phyloP scores from a whole-genome alignment of 2,888 invertebrate species.

The Schizaphis graminum region DNA sequence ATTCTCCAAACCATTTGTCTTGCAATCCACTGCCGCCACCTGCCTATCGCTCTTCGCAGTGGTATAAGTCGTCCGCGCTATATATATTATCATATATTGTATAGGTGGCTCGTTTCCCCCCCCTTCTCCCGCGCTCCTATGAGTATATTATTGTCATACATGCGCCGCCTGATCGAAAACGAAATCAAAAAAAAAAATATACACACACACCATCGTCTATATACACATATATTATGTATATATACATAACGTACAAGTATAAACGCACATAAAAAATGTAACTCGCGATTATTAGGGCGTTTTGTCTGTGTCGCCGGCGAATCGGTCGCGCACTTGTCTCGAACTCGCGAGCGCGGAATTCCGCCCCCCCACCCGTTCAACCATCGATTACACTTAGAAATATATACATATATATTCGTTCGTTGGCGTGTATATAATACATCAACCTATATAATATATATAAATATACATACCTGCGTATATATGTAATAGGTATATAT shows the following conservation, averaged over 20 bases:
- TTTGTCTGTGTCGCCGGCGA: constrained; percentile 38
- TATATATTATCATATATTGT: background rate
- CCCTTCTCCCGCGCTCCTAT: background rate
- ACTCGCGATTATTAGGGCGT: constrained; percentile 36
- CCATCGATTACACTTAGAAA: background rate
- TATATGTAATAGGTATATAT: background rate
- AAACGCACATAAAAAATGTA: background rate
- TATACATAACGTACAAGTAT: background rate
- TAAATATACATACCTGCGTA: too few relatives aligned
- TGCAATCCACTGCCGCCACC: background rate
- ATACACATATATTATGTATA: background rate
- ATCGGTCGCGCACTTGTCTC: constrained; percentile 35
- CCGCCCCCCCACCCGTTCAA: background rate
- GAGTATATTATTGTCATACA: constrained; percentile 16
- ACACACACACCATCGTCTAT: background rate
- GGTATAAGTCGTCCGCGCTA: constrained; percentile 5
- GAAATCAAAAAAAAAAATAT: background rate
- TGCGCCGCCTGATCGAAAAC: constrained; percentile 15
- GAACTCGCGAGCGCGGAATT: background rate
- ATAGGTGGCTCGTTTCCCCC: background rate
- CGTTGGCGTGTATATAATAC: constrained; percentile 19
- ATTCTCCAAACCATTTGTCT: constrained; percentile 37
- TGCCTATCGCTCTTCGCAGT: background rate
- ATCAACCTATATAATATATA: background rate
- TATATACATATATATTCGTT: background rate